These are phyloP conservation scores for Nesoenas mayeri DNA, from an alignment of 2,113 vertebrate species.

Conservation along the genomic window DNA sequence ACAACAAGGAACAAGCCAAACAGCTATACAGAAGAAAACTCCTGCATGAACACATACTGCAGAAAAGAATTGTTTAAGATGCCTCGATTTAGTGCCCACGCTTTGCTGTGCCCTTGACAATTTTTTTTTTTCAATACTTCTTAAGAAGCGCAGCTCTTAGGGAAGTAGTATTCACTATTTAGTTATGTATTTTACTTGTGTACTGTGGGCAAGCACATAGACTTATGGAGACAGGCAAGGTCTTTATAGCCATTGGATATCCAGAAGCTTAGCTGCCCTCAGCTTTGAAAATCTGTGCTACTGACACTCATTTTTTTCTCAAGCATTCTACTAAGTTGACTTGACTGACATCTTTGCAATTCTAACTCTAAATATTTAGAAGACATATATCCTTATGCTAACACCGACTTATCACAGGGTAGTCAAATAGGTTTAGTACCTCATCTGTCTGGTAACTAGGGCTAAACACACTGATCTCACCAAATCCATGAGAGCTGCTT, in stretches of 20 bases:
- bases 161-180: background rate
- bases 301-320: background rate
- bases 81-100: background rate
- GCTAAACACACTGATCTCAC: background rate
- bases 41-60: background rate
- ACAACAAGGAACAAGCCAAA: background rate
- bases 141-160: background rate
- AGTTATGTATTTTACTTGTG: background rate
- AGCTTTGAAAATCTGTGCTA: background rate
- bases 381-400: background rate
- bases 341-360: background rate
- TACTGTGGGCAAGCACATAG: background rate
- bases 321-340: background rate
- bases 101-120: background rate
- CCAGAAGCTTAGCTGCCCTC: background rate
- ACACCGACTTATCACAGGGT: background rate
- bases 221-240: background rate
- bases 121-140: background rate
- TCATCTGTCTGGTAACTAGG: background rate
- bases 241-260: background rate
- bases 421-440: conserved; percentile 7
- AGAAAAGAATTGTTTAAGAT: background rate
- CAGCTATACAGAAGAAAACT: background rate
- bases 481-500: background rate
- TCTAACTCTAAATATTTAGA: conserved; percentile 11